These are phyloP conservation scores for Mohoua ochrocephala DNA, from an alignment of 2,113 vertebrate species.

Conservation along the genomic window DNA sequence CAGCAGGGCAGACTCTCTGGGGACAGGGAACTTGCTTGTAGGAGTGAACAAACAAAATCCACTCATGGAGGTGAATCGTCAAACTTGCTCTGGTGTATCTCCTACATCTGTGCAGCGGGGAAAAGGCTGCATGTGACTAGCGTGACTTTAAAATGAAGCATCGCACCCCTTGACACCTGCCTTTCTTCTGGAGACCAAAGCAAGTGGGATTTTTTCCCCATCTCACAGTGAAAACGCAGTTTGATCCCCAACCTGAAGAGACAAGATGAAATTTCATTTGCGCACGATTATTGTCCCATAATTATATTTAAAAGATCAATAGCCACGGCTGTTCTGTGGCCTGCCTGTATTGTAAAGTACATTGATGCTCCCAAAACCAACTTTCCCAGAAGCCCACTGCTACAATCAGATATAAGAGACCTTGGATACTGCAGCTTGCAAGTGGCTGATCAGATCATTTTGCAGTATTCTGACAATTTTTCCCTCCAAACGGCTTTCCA, in stretches of 20 bases:
- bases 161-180: accelerated
- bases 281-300: accelerated
- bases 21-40: neutral
- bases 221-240: neutral
- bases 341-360: neutral
- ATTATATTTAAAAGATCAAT: neutral
- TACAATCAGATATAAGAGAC: neutral
- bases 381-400: neutral
- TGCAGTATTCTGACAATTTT: accelerated
- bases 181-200: neutral
- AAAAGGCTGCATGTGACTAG: neutral
- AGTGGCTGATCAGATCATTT: neutral
- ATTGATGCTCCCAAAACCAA: neutral
- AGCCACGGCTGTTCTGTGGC: neutral
- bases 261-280: neutral
- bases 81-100: neutral
- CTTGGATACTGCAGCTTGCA: neutral
- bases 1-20: neutral
- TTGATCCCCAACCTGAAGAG: neutral
- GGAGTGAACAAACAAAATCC: neutral
- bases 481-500: neutral
- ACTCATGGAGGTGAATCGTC: neutral
- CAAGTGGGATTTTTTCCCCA: neutral
- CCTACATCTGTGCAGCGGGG: neutral
- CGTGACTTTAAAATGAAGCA: neutral